Base-by-base conservation (phyloP, 2,797 vertebrate genomes). In the Alauda arvensis region DNA sequence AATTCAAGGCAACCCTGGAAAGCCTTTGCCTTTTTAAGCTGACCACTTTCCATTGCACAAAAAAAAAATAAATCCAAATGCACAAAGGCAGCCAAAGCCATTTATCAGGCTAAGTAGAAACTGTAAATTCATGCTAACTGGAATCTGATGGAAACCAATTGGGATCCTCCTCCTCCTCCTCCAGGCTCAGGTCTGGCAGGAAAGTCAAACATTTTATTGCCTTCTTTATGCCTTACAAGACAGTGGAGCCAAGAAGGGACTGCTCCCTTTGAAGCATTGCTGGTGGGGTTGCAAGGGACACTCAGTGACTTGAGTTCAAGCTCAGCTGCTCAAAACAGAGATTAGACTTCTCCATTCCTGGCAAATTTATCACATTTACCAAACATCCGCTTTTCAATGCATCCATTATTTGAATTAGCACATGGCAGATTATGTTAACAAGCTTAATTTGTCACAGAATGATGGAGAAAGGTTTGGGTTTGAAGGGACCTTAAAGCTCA, bases 391-490 rank as follows among this genome's bases (percentile, higher is more conserved):
- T 80, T 87, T 87, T 69, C 77, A 91, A 86, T 76, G 70, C 48
- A 87, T 52, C 89, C 72, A 81, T 93, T 94, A 93, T 95, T 95
- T 87, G 93, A 96, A 93, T 85, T 83, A 87, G 90, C 87, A 93
- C 83, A 72, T 8, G 70, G 78, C 69, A 95, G 84, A 95, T 96
- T 91, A 94, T 12, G 80, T 82, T 96, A 96, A 95, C 88, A 89
- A 93, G 91, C 93, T 96, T 94, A 87, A 94, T 95, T 96, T 95
- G 94, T 89, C 88, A 87, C 52, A 63, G 57, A 69, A 52, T 34
- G 7, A 0, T 21, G 12, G 51, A 63, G 33, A 69, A 69, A 23
- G 25, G 29, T 57, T 76, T 69, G 57, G 21, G 33, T 46, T 81
- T 57, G 77, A 76, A 70, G 10, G 9, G 29, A 76, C 8, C 29